phyloP scores from a whole-genome alignment of 1,140 invertebrate species.

The Drosophila miranda region DNA sequence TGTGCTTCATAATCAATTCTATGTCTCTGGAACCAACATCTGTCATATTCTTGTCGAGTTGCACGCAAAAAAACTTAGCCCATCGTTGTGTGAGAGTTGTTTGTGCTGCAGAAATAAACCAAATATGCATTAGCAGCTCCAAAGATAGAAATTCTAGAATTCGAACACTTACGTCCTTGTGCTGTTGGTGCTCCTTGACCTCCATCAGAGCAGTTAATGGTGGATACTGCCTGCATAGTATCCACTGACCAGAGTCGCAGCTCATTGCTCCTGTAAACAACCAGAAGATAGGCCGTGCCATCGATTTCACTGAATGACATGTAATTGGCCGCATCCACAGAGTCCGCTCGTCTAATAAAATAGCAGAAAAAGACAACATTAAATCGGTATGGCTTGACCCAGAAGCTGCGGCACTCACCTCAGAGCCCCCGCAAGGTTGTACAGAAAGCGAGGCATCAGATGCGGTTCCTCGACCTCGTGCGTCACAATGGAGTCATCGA shows the following conservation, averaged over 20 bases:
- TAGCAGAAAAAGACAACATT: neutral
- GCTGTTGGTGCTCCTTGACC: slow-evolving; percentile 61
- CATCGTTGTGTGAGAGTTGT: slow-evolving; percentile 82
- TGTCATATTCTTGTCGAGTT: slow-evolving; percentile 26
- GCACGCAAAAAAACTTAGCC: slow-evolving; percentile 67
- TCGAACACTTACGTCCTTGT: slow-evolving; percentile 81
- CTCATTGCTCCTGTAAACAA: slow-evolving; percentile 88
- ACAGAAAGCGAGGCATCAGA: slow-evolving; percentile 87
- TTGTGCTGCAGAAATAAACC: slow-evolving; percentile 83
- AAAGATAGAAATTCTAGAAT: neutral
- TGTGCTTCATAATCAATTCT: slow-evolving; percentile 56
- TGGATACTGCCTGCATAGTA: slow-evolving; percentile 85
- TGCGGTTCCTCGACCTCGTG: slow-evolving; percentile 90
- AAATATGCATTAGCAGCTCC: neutral
- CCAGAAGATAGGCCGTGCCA: slow-evolving; percentile 86
- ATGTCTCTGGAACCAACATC: slow-evolving; percentile 76
- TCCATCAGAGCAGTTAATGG: slow-evolving; percentile 48
- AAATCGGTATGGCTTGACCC: neutral
- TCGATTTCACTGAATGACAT: slow-evolving; percentile 86
- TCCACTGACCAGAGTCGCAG: slow-evolving; percentile 89
- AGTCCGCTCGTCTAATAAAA: slow-evolving; percentile 66
- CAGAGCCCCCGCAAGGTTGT: slow-evolving; percentile 89
- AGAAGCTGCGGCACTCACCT: slow-evolving; percentile 30
- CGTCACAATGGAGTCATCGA: slow-evolving; percentile 85
- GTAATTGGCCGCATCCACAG: slow-evolving; percentile 61